A percentile compares a stretch with the other conserved stretches of the same genome.
phyloP scores from a whole-genome alignment of 2,113 vertebrate genomes.

The Rana temporaria region DNA sequence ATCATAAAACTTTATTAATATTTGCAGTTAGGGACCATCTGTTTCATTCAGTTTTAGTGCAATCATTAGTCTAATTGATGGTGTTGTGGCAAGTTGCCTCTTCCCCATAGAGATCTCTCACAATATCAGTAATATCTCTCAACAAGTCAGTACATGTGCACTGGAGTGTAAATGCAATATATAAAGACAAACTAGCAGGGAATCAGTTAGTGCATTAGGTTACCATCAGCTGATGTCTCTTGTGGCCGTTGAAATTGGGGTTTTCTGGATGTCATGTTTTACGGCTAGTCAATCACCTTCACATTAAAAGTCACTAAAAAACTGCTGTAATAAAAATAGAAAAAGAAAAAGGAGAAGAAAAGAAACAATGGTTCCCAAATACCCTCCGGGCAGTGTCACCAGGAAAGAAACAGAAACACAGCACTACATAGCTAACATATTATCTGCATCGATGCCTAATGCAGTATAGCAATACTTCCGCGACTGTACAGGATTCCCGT shows the following conservation, averaged over 20 bases:
- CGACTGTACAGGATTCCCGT: constrained; percentile 52
- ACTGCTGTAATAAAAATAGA: neutral
- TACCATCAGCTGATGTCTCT: neutral
- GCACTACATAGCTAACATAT: constrained; percentile 28
- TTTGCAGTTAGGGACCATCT: constrained; percentile 68
- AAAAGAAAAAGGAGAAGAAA: too few relatives aligned
- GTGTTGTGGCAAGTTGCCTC: constrained; percentile 60
- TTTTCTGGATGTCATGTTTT: constrained; percentile 20
- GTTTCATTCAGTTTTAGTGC: constrained; percentile 64
- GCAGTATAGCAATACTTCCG: constrained; percentile 1
- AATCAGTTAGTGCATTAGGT: neutral
- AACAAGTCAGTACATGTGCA: constrained; percentile 32
- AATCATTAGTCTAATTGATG: constrained; percentile 68
- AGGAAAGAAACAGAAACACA: constrained; percentile 41
- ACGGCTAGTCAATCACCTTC: constrained; percentile 16
- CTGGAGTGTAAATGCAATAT: neutral
- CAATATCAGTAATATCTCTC: constrained; percentile 53
- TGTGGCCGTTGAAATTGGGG: neutral
- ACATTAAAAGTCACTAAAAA: constrained; percentile 16
- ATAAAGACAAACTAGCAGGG: constrained; percentile 3
- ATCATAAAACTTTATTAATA: constrained; percentile 68
- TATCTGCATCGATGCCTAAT: constrained; percentile 36
- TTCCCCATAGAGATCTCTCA: constrained; percentile 58
- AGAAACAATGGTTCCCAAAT: constrained; percentile 20
- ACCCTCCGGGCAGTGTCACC: constrained; percentile 39